A percentile compares a stretch with the other conserved stretches of the same genome.
Conservation (phyloP, 2,113 vertebrate genomes). For the Ariopsis seemanni region DNA sequence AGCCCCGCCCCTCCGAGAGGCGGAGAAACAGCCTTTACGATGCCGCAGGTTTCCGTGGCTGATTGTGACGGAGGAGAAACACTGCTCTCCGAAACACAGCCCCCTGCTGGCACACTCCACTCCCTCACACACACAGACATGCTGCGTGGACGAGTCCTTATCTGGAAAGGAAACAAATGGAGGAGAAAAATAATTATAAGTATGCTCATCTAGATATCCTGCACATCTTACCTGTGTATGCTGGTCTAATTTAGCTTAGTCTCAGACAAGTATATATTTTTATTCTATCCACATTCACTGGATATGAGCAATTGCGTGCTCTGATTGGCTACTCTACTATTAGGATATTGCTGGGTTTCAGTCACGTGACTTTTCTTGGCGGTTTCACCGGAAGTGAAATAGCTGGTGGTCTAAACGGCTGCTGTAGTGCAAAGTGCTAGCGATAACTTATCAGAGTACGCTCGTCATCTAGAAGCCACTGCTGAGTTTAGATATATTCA, state of each 20-base stretch:
- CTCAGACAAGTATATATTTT: background rate
- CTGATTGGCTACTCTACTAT: no score
- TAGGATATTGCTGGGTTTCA: no score
- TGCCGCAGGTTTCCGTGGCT: slow-evolving; percentile 81
- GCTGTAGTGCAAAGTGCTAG: no score
- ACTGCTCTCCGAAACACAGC: slow-evolving; percentile 88
- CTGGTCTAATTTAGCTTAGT: background rate
- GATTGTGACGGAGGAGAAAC: slow-evolving; percentile 87
- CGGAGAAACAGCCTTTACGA: slow-evolving; percentile 94
- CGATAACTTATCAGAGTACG: no score
- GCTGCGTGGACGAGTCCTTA: slow-evolving; percentile 70
- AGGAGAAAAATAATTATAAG: background rate
- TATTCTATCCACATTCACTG: no score
- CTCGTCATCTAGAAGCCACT: no score
- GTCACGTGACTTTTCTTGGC: no score
- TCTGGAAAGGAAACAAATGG: slow-evolving; percentile 69
- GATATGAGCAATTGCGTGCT: no score
- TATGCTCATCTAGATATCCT: background rate
- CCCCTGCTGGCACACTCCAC: slow-evolving; percentile 78
- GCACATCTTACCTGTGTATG: background rate
- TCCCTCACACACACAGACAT: slow-evolving; percentile 89
- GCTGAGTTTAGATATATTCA: no score
- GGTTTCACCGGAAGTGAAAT: no score
- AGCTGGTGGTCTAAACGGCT: no score
- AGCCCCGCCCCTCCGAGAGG: slow-evolving; percentile 87